These are phyloP conservation scores for Myotis brandtii DNA, from an alignment of 2,113 vertebrate genomes.

Conservation along the genomic window DNA sequence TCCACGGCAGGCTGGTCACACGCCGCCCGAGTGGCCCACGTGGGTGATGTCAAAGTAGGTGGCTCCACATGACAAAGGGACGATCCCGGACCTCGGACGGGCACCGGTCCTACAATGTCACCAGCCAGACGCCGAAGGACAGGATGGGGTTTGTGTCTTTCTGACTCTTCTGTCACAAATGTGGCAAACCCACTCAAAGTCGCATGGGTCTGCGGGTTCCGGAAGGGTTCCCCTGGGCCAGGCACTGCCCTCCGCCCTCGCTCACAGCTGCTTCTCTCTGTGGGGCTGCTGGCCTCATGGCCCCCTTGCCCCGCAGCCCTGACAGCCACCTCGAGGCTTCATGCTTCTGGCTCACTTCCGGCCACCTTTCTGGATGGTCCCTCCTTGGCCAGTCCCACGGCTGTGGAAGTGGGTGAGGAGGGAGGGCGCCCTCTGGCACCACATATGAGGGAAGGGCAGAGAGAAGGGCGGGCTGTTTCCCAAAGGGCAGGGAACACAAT, in stretches of 20 bases:
- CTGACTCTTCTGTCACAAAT: not conserved
- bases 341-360: too few relatives aligned
- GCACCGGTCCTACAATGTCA: not conserved
- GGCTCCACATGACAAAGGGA: rapidly evolving
- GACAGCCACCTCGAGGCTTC: too few relatives aligned
- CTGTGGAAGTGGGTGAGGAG: not conserved
- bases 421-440: not conserved
- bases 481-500: too few relatives aligned
- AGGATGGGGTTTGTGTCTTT: not conserved
- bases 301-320: too few relatives aligned
- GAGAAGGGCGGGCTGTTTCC: too few relatives aligned
- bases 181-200: not conserved
- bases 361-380: too few relatives aligned
- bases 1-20: rapidly evolving
- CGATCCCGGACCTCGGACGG: too few relatives aligned
- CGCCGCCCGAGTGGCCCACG: rapidly evolving
- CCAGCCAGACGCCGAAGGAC: not conserved
- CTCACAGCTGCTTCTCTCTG: not conserved
- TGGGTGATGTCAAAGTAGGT: not conserved
- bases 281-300: too few relatives aligned
- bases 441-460: too few relatives aligned
- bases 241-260: not conserved
- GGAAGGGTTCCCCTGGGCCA: too few relatives aligned
- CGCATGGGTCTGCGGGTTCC: too few relatives aligned
- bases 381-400: not conserved